Percentiles rank a stretch among this genome's conserved stretches.
phyloP scores from a whole-genome alignment of 1,140 invertebrate genomes.

The Calephelis virginiensis region DNA sequence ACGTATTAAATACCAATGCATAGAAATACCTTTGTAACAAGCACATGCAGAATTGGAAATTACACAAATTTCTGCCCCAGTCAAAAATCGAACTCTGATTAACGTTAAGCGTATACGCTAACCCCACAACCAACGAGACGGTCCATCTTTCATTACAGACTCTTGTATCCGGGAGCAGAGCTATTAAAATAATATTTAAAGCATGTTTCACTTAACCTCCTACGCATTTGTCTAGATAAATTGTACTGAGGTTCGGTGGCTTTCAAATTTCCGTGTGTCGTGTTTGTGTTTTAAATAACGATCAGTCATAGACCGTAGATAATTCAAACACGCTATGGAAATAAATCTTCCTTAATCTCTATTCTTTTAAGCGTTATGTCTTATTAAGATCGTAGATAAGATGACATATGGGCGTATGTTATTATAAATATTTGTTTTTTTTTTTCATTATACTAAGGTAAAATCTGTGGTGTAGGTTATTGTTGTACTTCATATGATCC shows the following conservation, averaged over 20 bases:
- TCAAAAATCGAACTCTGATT: not conserved
- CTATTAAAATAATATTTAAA: slow-evolving; percentile 13
- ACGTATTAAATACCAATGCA: too few relatives aligned
- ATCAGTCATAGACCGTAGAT: slow-evolving; percentile 58
- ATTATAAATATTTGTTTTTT: not conserved
- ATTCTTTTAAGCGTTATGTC: slow-evolving; percentile 49
- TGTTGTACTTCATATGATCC: too few relatives aligned
- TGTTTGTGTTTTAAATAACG: slow-evolving; percentile 46
- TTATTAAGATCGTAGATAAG: slow-evolving; percentile 51
- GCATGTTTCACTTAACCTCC: slow-evolving; percentile 5
- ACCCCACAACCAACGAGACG: too few relatives aligned
- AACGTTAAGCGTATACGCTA: too few relatives aligned
- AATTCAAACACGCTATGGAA: slow-evolving; percentile 49
- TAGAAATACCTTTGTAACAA: too few relatives aligned
- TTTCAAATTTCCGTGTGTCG: slow-evolving; percentile 52
- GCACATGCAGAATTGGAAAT: not conserved
- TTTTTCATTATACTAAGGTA: too few relatives aligned
- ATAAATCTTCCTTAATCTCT: slow-evolving; percentile 55
- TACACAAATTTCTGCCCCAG: not conserved
- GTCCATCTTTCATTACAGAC: not conserved
- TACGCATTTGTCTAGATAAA: slow-evolving; percentile 12
- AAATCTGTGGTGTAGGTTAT: too few relatives aligned
- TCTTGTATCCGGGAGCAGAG: slow-evolving; percentile 5
- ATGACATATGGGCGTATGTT: slow-evolving; percentile 24
- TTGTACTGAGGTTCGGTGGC: slow-evolving; percentile 26